phyloP scores from a whole-genome alignment of 2,113 vertebrate genomes.

The Cynocephalus volans region DNA sequence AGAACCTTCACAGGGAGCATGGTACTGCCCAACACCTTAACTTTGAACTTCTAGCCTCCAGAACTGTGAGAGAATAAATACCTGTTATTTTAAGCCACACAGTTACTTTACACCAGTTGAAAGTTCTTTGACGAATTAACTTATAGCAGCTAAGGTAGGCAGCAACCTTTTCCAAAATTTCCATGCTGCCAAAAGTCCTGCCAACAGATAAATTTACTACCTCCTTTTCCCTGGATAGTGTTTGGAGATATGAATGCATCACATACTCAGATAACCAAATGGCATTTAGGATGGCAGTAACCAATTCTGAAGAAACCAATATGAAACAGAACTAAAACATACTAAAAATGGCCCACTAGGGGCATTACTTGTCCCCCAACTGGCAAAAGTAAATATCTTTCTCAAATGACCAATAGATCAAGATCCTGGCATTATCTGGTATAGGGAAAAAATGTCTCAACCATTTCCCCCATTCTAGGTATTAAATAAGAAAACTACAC shows the following conservation, averaged over 20 bases:
- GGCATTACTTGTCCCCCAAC: neutral
- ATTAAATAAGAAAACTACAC: neutral
- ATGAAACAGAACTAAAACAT: neutral
- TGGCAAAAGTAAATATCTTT: constrained; percentile 19
- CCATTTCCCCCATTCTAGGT: neutral
- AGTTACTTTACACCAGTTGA: neutral
- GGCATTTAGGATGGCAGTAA: neutral
- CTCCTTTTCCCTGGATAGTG: neutral
- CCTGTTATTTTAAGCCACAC: neutral
- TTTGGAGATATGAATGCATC: constrained; percentile 25
- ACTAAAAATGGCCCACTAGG: neutral
- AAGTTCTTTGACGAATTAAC: constrained; percentile 47
- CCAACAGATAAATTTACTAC: constrained; percentile 16
- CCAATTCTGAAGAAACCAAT: neutral
- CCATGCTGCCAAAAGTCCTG: neutral
- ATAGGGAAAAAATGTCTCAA: neutral
- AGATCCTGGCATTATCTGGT: constrained; percentile 23
- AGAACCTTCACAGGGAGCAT: neutral
- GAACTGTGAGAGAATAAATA: neutral
- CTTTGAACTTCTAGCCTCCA: constrained; percentile 40
- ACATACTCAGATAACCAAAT: neutral
- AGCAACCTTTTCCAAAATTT: neutral
- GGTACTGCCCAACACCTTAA: neutral
- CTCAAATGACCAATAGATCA: neutral
- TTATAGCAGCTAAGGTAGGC: neutral